Conservation (phyloP, 2,797 vertebrate genomes). For the Pampus argenteus region DNA sequence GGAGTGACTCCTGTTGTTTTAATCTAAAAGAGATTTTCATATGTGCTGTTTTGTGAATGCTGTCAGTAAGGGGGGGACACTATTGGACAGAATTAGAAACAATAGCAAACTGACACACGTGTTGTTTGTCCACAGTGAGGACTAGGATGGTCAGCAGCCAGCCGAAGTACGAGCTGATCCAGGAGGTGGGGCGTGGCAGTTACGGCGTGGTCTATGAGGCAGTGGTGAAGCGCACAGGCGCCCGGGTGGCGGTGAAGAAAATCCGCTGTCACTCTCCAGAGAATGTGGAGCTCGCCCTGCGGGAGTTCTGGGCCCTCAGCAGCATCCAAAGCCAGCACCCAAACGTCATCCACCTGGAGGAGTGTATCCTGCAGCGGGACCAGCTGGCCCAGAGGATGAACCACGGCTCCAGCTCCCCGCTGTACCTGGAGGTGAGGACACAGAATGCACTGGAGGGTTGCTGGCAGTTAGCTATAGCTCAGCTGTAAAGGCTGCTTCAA, state of each 20-base stretch:
- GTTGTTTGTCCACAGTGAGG: slow-evolving; percentile 76
- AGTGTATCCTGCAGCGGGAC: slow-evolving; percentile 96
- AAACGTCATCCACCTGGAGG: slow-evolving; percentile 98
- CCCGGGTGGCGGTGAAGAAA: slow-evolving; percentile 96
- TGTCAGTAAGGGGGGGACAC: not conserved
- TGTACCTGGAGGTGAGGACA: slow-evolving; percentile 92
- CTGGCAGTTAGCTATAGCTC: not conserved
- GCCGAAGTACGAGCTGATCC: slow-evolving; percentile 99
- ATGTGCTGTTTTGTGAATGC: not conserved
- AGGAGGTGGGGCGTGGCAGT: slow-evolving; percentile 98
- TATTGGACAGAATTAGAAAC: not conserved
- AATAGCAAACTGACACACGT: not conserved
- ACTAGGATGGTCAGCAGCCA: slow-evolving; percentile 99
- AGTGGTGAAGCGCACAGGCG: slow-evolving; percentile 90
- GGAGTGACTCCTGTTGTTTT: too few species aligned
- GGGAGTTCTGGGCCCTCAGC: slow-evolving; percentile 99
- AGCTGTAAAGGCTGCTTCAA: slow-evolving; percentile 1
- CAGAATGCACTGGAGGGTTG: not conserved
- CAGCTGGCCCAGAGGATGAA: slow-evolving; percentile 95
- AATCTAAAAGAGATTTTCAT: too few species aligned
- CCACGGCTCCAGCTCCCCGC: slow-evolving; percentile 94
- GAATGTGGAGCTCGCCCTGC: slow-evolving; percentile 96
- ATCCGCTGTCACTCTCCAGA: slow-evolving; percentile 98
- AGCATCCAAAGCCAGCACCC: slow-evolving; percentile 99
- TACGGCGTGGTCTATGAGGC: slow-evolving; percentile 99